Evolutionary conservation across 2,113 vertebrate genomes (phyloP), one percentile per base, ranked within the genome.

Genomic region (Telmatochromis brichardi): DNA sequence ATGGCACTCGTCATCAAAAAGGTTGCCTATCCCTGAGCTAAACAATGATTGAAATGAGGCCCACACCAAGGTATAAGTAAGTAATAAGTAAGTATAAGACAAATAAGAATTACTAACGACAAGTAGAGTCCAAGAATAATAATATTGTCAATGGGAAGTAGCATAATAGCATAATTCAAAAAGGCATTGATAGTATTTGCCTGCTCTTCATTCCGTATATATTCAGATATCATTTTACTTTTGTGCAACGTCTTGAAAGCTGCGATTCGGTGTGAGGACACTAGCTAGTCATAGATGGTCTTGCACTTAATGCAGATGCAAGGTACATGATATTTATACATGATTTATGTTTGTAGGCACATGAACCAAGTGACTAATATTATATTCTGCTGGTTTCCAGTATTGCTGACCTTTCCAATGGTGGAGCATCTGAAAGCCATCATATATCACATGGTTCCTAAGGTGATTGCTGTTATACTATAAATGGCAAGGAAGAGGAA

Each of bases 141-240:
- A 40, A 71, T 23, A 42, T 31, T 2, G 11, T 21, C 35, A 21
- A 7, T 71, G n/a, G 35, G 6, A 42, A 58, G 57, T 58, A 58
- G 57, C 57, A 58, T 31, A 31, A 58, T 58, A 31, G 2, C 55
- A 0, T 58, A 58, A 33, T 63, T 63, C 58, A 65, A 35, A 0
- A 35, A 65, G 9, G 31, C 28, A 65, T 23, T 68, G 11, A 23
- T 68, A 21, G 33, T 37, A 40, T 71, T 42, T 0, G 0, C 35
- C 33, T 68, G 63, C 35, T 21, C 11, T 71, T 42, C 37, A 42
- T 17, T 31, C 14, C 8, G 26, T 58, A 71, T 42, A 71, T 26
- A 42, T 42, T 23, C 12, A 60, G 57, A 60, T 40, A 21, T 40
- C 35, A 42, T 23, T 71, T 42, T 13, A 26, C 1, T 9, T 42